Base-by-base conservation (phyloP, 1,140 invertebrate genomes). In the Aphelenchoides avenae region DNA sequence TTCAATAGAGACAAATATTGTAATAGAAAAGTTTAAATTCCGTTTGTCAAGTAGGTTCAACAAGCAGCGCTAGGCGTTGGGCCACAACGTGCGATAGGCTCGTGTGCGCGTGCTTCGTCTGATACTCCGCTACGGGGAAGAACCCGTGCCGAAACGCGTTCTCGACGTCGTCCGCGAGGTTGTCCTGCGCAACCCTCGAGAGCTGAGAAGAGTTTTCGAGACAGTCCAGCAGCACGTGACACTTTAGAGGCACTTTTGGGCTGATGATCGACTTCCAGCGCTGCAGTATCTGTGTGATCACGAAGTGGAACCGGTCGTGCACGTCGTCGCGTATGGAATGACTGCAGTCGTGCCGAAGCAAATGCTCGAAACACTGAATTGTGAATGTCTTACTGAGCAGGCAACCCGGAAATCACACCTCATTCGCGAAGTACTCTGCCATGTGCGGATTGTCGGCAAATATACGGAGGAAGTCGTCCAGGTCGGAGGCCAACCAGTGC, bases 261-360 rank as follows among this genome's bases (percentile, higher is more conserved):
- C 11, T 36, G 11, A 36, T 30, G 34, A 13, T n/a, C 34, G 43
- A 24, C 13, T 36, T 36, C 43, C 43, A 46, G 5, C 34, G 26
- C 5, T 30, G 15, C n/a, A 46, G 34, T 5, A 46, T n/a, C 27
- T n/a, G 3, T n/a, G 43, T 20, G 3, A 46, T 13, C 11, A n/a
- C 27, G 26, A 29, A 46, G 43, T 46, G 43, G 13, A 46, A 46
- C 5, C 43, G 43, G 13, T 46, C 43, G n/a, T 46, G 3, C 34
- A 46, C 24, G 26, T 46, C 43, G 3, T 46, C 43, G 26, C 43
- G 15, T 27, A 11, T 15, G 3, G 18, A 18, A 24, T 46, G 29
- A 11, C 34, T 30, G 13, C 15, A 29, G 43, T 46, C 43, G n/a
- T 46, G 34, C n/a, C 26, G 43, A n/a, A 46, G 43, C 43, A 46